phyloP scores from a whole-genome alignment of 1,140 invertebrate genomes.

The Caerostris darwini region DNA sequence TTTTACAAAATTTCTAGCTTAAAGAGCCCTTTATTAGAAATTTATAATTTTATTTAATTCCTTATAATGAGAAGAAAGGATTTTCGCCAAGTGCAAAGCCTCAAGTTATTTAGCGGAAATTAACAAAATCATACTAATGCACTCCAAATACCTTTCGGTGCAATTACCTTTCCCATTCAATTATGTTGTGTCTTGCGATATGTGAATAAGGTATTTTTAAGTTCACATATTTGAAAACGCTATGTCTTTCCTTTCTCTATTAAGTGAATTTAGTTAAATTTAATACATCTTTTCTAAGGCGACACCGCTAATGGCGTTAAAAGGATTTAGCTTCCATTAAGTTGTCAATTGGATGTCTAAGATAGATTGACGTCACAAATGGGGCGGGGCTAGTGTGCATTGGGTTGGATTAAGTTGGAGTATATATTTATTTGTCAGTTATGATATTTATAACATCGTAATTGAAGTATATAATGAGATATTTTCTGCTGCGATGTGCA shows the following conservation, averaged over 20 bases:
- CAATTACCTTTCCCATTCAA: conserved; percentile 7
- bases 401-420: too few relatives aligned
- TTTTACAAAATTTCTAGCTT: background rate
- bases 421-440: too few relatives aligned
- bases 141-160: background rate
- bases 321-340: background rate
- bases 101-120: background rate
- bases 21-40: background rate
- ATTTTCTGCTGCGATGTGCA: too few relatives aligned
- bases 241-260: background rate
- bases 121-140: background rate
- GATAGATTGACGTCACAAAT: background rate
- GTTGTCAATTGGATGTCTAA: background rate
- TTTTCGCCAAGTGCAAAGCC: background rate
- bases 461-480: too few relatives aligned
- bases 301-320: background rate
- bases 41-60: background rate
- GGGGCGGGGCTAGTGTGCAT: background rate
- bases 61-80: background rate
- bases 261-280: background rate
- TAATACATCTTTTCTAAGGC: background rate
- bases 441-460: too few relatives aligned
- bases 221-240: background rate
- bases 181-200: background rate
- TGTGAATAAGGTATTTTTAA: background rate